Evolutionary conservation across 2,797 vertebrate genomes (phyloP).

Genomic region (Lacerta agilis): DNA sequence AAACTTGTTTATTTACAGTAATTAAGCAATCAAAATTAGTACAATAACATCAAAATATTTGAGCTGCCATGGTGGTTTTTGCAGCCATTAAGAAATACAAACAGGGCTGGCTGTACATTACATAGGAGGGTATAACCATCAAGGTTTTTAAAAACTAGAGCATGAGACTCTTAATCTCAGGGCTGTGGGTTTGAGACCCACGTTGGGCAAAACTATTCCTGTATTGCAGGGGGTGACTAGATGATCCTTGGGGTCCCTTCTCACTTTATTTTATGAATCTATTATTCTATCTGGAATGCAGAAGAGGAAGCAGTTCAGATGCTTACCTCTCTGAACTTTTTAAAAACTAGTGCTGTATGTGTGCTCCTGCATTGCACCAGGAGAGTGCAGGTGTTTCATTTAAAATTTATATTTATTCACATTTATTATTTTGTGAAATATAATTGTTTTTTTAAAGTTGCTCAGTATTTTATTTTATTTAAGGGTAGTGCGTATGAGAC

Average conservation of each 20-base stretch:
- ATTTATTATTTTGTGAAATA: background rate
- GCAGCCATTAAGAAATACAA: background rate
- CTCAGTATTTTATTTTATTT: background rate
- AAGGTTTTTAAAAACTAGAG: background rate
- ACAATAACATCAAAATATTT: no score
- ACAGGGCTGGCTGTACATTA: background rate
- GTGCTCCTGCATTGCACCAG: background rate
- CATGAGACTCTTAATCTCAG: no score
- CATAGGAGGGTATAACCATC: background rate
- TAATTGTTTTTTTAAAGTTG: background rate
- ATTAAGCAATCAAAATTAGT: no score
- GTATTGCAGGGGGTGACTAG: no score
- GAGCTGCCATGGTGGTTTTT: background rate
- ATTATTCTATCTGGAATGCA: background rate
- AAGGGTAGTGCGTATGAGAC: background rate
- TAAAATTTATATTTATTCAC: background rate
- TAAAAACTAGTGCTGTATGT: background rate
- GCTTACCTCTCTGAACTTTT: background rate
- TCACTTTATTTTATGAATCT: no score
- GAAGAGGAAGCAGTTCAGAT: background rate
- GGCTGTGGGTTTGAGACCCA: no score
- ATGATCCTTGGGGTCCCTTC: no score
- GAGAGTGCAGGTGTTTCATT: background rate
- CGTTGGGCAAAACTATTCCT: no score
- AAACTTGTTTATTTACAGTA: no score